These are phyloP conservation scores for Thymelicus lineola DNA, from an alignment of 2,888 invertebrate genomes.

Conservation along the genomic window DNA sequence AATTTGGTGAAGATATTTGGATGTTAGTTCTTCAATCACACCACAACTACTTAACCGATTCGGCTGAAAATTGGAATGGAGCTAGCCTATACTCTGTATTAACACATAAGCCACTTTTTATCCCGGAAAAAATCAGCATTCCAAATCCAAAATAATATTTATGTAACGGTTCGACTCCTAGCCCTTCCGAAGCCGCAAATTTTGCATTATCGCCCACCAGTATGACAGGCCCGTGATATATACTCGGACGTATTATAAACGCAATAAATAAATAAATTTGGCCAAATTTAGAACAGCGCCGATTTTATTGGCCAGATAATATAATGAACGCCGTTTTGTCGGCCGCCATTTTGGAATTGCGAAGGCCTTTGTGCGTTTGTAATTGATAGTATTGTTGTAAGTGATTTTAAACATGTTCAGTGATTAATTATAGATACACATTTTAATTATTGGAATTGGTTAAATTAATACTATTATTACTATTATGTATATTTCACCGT, in stretches of 20 bases:
- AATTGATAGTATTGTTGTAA: conserved; percentile 27
- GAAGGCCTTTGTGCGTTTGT: conserved; percentile 33
- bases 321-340: conserved; percentile 62
- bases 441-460: too few relatives aligned
- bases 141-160: not conserved
- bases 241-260: conserved; percentile 83
- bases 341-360: conserved; percentile 46
- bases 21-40: too few relatives aligned
- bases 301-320: conserved; percentile 75
- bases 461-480: too few relatives aligned
- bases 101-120: too few relatives aligned
- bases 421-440: not conserved
- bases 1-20: too few relatives aligned
- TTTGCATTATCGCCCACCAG: conserved; percentile 82
- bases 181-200: conserved; percentile 62
- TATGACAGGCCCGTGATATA: conserved; percentile 82
- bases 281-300: conserved; percentile 78
- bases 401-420: conserved; percentile 20
- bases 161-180: conserved; percentile 52
- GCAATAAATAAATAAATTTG: conserved; percentile 84
- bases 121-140: not conserved
- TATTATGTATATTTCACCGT: too few relatives aligned
- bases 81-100: too few relatives aligned
- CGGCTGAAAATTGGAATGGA: too few relatives aligned
- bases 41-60: too few relatives aligned